phyloP scores from a whole-genome alignment of 2,113 vertebrate species.

The Campylomormyrus numenius region DNA sequence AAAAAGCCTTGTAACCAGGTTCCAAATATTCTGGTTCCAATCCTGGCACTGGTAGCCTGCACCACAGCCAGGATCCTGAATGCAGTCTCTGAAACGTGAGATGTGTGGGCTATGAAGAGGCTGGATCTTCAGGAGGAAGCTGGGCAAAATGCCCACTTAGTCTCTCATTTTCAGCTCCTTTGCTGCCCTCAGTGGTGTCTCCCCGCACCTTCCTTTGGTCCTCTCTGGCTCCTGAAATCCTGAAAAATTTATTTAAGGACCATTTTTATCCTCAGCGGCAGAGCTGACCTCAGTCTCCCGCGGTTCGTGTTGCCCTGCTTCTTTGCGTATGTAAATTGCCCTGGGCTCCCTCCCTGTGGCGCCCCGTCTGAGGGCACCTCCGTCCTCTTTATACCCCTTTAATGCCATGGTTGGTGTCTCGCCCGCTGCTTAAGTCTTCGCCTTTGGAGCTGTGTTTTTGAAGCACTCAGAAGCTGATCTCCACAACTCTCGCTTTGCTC shows the following conservation, averaged over 20 bases:
- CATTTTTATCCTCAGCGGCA: neutral
- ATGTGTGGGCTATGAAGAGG: neutral
- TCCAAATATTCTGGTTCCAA: neutral
- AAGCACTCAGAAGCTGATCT: neutral
- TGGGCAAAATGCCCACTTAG: neutral
- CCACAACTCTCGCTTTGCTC: neutral
- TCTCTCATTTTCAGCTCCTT: neutral
- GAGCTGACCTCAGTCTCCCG: neutral
- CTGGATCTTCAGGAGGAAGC: neutral
- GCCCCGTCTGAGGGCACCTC: neutral
- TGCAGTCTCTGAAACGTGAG: neutral
- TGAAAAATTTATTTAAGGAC: neutral
- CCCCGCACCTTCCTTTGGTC: neutral
- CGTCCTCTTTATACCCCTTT: neutral
- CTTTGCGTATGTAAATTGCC: neutral
- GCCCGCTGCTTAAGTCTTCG: neutral
- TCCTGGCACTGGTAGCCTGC: neutral
- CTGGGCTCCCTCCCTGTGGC: neutral
- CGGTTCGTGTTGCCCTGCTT: neutral
- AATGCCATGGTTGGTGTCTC: neutral
- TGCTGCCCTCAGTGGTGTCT: neutral
- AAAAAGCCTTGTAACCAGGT: neutral
- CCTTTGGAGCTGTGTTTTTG: neutral
- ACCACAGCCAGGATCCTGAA: neutral
- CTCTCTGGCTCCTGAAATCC: neutral